phyloP scores from a whole-genome alignment of 1,140 invertebrate genomes.

The Venustaconcha ellipsiformis region DNA sequence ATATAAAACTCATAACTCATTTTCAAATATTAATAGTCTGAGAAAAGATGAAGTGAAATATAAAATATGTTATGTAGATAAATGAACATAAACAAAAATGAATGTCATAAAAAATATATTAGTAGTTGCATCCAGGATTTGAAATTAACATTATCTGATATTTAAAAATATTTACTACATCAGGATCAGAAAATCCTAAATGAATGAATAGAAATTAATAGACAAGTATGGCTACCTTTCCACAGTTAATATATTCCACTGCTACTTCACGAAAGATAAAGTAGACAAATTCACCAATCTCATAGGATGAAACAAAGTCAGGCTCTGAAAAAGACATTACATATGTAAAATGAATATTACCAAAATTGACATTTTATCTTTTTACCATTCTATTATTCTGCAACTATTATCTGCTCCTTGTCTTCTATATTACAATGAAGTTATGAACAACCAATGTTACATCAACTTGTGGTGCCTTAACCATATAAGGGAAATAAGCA shows the following conservation, averaged over 20 bases:
- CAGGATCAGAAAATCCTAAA: background rate
- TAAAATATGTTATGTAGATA: background rate
- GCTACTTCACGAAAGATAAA: slow-evolving; percentile 92
- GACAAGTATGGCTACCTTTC: slow-evolving; percentile 74
- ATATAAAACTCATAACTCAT: too few species aligned
- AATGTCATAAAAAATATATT: background rate
- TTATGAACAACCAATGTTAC: too few species aligned
- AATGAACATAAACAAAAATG: background rate
- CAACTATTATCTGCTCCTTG: too few species aligned
- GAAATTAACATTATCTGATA: background rate
- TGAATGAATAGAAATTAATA: background rate
- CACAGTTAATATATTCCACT: slow-evolving; percentile 93
- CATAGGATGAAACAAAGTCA: slow-evolving; percentile 92
- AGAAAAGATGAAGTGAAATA: too few species aligned
- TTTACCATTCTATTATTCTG: too few species aligned
- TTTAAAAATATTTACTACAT: background rate
- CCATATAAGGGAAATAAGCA: too few species aligned
- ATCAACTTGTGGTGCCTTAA: too few species aligned
- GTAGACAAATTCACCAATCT: slow-evolving; percentile 88
- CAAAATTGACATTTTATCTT: too few species aligned
- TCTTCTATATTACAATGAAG: too few species aligned
- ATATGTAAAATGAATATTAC: too few species aligned
- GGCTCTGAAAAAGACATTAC: slow-evolving; percentile 73
- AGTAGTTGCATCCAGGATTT: background rate
- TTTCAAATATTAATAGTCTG: too few species aligned